Conservation (phyloP, 2,113 vertebrate species). For the Cromileptes altivelis region DNA sequence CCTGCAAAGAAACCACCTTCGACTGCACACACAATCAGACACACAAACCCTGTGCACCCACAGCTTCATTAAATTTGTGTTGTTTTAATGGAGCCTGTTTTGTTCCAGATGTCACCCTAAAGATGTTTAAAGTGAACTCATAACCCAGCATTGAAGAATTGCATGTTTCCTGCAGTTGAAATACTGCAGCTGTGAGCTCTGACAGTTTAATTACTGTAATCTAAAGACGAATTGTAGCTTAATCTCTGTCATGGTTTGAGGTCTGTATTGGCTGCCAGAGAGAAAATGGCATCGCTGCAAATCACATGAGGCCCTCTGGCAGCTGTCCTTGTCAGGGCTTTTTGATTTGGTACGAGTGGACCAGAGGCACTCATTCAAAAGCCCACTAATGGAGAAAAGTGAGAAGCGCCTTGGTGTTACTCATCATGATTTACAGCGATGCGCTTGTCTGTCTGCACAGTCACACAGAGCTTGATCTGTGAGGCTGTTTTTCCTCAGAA, state of each 20-base stretch:
- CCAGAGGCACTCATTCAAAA: slow-evolving; percentile 68
- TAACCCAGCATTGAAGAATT: slow-evolving; percentile 52
- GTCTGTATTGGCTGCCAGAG: slow-evolving; percentile 57
- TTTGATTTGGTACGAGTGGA: slow-evolving; percentile 70
- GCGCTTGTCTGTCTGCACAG: background rate
- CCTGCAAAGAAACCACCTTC: background rate
- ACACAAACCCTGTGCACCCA: background rate
- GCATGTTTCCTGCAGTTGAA: slow-evolving; percentile 52
- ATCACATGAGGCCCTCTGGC: slow-evolving; percentile 62
- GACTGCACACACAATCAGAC: background rate
- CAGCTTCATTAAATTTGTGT: slow-evolving; percentile 34
- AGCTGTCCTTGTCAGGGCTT: slow-evolving; percentile 63
- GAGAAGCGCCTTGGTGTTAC: slow-evolving; percentile 37
- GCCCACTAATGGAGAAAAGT: slow-evolving; percentile 65
- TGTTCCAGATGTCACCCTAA: slow-evolving; percentile 50
- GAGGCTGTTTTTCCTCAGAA: slow-evolving; percentile 16
- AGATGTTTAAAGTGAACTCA: slow-evolving; percentile 61
- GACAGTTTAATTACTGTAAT: slow-evolving; percentile 77
- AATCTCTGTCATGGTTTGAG: slow-evolving; percentile 68
- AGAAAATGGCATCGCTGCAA: slow-evolving; percentile 63
- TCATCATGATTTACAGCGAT: slow-evolving; percentile 57
- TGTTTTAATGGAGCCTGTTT: slow-evolving; percentile 49
- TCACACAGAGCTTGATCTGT: background rate
- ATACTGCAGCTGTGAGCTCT: slow-evolving; percentile 54
- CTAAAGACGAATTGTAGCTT: slow-evolving; percentile 62